Base-by-base conservation (phyloP, 2,113 vertebrate genomes). In the Periophthalmodon schlosseri region DNA sequence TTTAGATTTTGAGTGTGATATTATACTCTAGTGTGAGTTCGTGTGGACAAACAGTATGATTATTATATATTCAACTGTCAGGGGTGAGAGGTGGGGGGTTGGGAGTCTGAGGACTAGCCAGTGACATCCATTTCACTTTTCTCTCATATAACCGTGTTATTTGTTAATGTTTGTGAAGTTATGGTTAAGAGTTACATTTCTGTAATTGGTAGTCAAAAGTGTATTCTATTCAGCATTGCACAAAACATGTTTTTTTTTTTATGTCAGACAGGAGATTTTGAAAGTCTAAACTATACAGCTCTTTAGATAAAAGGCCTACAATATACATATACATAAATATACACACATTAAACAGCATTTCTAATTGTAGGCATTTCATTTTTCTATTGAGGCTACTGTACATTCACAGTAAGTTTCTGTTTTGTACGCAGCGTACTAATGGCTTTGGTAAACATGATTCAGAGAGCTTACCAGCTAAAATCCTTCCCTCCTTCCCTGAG, bases 371-470 rank as follows among this genome's bases (percentile, higher is more conserved):
- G 5, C 24, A 4, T 28, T 11, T 0, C 14, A 1, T 11, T 61
- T 28, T 28, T 61, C 23, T 28, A 0, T 60, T 23, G 23, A 15
- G 57, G 11, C 24, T 28, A 60, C 57, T 28, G 56, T 58, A 24
- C 58, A 61, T 33, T 61, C 23, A 61, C 58, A 61, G 23, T 61
- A 61, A 61, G 58, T 12, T 23, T 61, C 58, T 33, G 58, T 61
- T 61, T 61, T 24, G 23, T 33, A 6, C 24, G 28, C 24, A 57
- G 54, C 2, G 8, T 21, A 61, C 5, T 13, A 23, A 28, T 61
- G 23, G 58, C 13, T 60, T 60, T 28, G 57, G 23, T 14, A 11
- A 60, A 60, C 21, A 60, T 24, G 23, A 24, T 14, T 60, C 57
- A 24, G 57, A 60, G 12, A 24, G 10, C 57, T 61, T 24, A 15